These are phyloP conservation scores for Varanus komodoensis DNA, from an alignment of 2,113 vertebrate species.

Conservation along the genomic window DNA sequence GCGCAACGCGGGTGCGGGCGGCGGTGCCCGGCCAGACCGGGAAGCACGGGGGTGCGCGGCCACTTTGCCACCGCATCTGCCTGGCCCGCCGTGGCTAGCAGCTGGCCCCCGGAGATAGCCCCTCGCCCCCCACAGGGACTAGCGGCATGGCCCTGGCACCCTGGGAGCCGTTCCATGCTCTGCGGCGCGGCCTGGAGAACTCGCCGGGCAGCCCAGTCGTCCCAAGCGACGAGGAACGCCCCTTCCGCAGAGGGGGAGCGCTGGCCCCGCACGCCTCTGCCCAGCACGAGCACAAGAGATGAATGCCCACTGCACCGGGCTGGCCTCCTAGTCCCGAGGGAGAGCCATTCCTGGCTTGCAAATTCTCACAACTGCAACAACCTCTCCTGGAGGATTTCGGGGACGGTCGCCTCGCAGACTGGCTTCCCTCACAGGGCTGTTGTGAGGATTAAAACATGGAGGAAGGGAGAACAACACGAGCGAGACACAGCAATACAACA, in stretches of 20 bases:
- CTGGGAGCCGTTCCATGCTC: too few relatives aligned
- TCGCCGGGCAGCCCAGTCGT: neutral
- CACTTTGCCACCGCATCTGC: neutral
- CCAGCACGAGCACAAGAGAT: neutral
- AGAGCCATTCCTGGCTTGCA: neutral
- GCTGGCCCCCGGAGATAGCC: neutral
- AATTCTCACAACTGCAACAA: neutral
- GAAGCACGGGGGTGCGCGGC: too few relatives aligned
- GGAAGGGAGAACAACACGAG: neutral
- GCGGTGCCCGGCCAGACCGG: too few relatives aligned
- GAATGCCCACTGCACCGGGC: neutral
- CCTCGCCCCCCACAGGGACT: neutral
- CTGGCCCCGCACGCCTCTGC: neutral
- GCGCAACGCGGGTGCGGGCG: neutral
- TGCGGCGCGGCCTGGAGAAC: too few relatives aligned
- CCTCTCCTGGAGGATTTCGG: neutral
- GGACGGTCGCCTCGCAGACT: neutral
- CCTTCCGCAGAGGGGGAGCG: neutral
- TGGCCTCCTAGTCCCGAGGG: neutral
- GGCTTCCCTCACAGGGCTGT: neutral
- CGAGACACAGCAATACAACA: too few relatives aligned
- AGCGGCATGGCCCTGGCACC: accelerated
- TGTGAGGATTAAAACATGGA: neutral
- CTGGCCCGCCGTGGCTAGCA: neutral
- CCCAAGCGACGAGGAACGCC: neutral